These are phyloP conservation scores for Drosophila obscura DNA, from an alignment of 1,140 invertebrate genomes.

Conservation along the genomic window DNA sequence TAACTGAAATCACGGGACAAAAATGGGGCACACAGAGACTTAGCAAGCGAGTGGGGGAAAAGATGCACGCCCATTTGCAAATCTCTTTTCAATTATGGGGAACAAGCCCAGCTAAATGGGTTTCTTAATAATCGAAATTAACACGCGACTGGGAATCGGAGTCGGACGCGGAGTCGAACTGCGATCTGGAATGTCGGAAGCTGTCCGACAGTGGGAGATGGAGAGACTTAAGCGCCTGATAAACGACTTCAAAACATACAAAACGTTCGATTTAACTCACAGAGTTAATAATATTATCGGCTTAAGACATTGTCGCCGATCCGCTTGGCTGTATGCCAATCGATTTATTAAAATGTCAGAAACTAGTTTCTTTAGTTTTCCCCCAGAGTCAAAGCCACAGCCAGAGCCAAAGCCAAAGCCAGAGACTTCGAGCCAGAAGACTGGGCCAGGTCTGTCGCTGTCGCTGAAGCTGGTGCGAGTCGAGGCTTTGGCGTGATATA, in stretches of 20 bases:
- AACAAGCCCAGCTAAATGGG: conserved; percentile 36
- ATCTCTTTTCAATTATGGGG: conserved; percentile 52
- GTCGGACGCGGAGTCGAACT: not conserved
- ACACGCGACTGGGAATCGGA: not conserved
- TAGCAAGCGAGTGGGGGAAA: too few species aligned
- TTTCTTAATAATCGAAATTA: conserved; percentile 42
- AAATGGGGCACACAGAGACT: not conserved
- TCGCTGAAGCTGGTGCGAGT: not conserved
- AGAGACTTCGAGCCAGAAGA: not conserved
- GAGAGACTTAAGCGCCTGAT: conserved; percentile 65
- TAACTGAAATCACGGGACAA: conserved; percentile 55
- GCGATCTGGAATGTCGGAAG: conserved; percentile 57
- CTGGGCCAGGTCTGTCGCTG: conserved; percentile 9
- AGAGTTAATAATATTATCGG: conserved; percentile 82
- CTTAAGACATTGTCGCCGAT: conserved; percentile 78
- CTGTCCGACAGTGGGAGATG: not conserved
- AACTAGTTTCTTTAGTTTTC: conserved; percentile 67
- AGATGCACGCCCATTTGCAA: conserved; percentile 21
- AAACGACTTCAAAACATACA: conserved; percentile 79
- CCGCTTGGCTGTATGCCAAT: conserved; percentile 61
- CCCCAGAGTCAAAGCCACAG: not conserved
- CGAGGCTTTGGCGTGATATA: conserved; percentile 53
- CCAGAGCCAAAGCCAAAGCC: conserved; percentile 1
- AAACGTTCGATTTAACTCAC: conserved; percentile 79
- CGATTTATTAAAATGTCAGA: conserved; percentile 82